Percentiles rank a stretch among this genome's conserved stretches.
These are phyloP conservation scores for Oncorhynchus nerka DNA, from an alignment of 2,113 vertebrate genomes.

Conservation along the genomic window DNA sequence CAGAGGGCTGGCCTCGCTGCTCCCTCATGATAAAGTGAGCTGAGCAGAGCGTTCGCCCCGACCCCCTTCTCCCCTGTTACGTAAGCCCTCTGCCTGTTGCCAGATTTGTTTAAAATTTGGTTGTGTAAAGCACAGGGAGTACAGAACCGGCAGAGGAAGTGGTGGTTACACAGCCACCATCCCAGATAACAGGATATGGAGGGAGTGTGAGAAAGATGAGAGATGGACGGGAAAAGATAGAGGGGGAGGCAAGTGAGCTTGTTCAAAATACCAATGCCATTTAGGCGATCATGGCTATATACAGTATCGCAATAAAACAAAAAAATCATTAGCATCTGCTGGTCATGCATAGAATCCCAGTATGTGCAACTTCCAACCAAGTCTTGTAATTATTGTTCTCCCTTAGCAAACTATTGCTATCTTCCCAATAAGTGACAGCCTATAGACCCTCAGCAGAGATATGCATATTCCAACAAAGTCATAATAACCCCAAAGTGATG, in stretches of 20 bases:
- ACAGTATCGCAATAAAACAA: not conserved
- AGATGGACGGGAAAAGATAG: not conserved
- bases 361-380: not conserved
- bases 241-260: not conserved
- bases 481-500: not conserved
- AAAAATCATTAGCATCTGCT: not conserved
- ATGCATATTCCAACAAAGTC: not conserved
- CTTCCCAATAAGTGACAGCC: not conserved
- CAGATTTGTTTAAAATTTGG: conserved; percentile 75
- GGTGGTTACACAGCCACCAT: conserved; percentile 35
- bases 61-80: conserved; percentile 54
- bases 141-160: conserved; percentile 57
- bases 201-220: conserved; percentile 23
- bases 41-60: conserved; percentile 12
- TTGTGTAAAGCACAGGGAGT: conserved; percentile 54
- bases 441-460: no score
- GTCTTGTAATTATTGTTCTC: not conserved
- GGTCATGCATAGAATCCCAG: not conserved
- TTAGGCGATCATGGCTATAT: not conserved
- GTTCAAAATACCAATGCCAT: not conserved
- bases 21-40: conserved; percentile 38
- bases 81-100: conserved; percentile 60
- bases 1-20: conserved; percentile 10
- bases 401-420: not conserved
- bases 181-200: conserved; percentile 49